A percentile compares a stretch with the other conserved stretches of the same genome.
These are phyloP conservation scores for Phaedon cochleariae DNA, from an alignment of 2,888 invertebrate genomes.

Conservation along the genomic window DNA sequence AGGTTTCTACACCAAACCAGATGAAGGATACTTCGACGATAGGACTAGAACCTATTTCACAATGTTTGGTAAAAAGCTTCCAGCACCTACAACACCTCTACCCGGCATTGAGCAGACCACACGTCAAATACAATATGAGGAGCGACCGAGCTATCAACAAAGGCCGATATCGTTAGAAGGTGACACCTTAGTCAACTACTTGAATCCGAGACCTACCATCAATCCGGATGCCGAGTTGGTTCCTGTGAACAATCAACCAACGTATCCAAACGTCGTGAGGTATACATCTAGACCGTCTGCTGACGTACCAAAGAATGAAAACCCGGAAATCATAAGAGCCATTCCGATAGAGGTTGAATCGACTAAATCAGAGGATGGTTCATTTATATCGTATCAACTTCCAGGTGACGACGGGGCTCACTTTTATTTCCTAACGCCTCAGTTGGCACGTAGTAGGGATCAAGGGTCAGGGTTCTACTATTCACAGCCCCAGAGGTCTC, in stretches of 20 bases:
- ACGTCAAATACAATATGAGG: neutral
- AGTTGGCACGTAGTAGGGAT: slow-evolving; percentile 63
- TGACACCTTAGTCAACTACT: slow-evolving; percentile 78
- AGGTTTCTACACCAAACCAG: slow-evolving; percentile 75
- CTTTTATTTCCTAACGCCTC: slow-evolving; percentile 81
- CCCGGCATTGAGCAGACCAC: slow-evolving; percentile 39
- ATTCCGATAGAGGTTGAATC: slow-evolving; percentile 44
- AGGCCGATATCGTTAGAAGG: slow-evolving; percentile 65
- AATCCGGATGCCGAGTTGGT: slow-evolving; percentile 74
- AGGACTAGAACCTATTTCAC: slow-evolving; percentile 79
- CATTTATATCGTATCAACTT: slow-evolving; percentile 76
- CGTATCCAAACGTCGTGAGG: slow-evolving; percentile 47
- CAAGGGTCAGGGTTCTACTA: slow-evolving; percentile 56
- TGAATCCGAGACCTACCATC: slow-evolving; percentile 71
- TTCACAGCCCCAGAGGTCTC: slow-evolving; percentile 46
- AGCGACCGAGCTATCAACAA: slow-evolving; percentile 42
- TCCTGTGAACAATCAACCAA: slow-evolving; percentile 41
- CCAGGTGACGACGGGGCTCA: slow-evolving; percentile 81
- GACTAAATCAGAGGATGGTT: slow-evolving; percentile 52
- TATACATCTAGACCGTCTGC: slow-evolving; percentile 40
- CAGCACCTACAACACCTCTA: slow-evolving; percentile 61
- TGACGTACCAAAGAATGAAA: slow-evolving; percentile 23
- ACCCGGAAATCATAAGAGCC: slow-evolving; percentile 55
- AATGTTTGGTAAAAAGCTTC: slow-evolving; percentile 76
- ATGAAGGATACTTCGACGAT: slow-evolving; percentile 75